phyloP scores from a whole-genome alignment of 1,140 invertebrate genomes.

The Cydia fagiglandana region DNA sequence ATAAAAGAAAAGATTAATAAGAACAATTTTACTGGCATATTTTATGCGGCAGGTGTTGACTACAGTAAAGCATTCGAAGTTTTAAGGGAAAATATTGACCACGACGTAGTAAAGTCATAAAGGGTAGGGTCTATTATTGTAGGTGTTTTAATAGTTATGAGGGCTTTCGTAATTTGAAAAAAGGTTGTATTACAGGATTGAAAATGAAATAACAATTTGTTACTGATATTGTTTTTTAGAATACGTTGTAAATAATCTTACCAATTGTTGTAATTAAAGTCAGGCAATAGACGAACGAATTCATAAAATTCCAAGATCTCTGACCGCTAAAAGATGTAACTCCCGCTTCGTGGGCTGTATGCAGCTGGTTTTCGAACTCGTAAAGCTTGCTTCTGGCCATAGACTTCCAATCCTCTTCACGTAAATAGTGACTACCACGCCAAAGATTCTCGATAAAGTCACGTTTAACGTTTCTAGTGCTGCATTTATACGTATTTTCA shows the following conservation, averaged over 20 bases:
- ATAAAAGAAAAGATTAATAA: not conserved
- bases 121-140: not conserved
- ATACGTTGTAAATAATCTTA: slow-evolving; percentile 76
- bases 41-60: too few species aligned
- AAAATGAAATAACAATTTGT: not conserved
- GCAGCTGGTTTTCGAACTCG: slow-evolving; percentile 92
- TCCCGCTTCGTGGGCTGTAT: slow-evolving; percentile 89
- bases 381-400: slow-evolving; percentile 88
- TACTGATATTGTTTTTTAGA: slow-evolving; percentile 13
- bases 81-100: too few species aligned
- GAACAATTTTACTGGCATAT: too few species aligned
- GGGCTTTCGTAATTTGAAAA: not conserved
- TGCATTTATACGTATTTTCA: slow-evolving; percentile 92
- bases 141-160: not conserved
- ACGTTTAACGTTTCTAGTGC: slow-evolving; percentile 90
- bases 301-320: slow-evolving; percentile 94
- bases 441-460: slow-evolving; percentile 91
- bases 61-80: too few species aligned
- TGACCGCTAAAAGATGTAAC: slow-evolving; percentile 89
- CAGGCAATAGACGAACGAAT: slow-evolving; percentile 94
- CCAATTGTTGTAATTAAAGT: slow-evolving; percentile 97
- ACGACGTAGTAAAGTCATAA: not conserved
- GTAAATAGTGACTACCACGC: slow-evolving; percentile 87
- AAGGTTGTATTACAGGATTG: not conserved
- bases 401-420: slow-evolving; percentile 93